These are phyloP conservation scores for Acrocephalus scirpaceus DNA, from an alignment of 2,797 vertebrate species.

Conservation along the genomic window DNA sequence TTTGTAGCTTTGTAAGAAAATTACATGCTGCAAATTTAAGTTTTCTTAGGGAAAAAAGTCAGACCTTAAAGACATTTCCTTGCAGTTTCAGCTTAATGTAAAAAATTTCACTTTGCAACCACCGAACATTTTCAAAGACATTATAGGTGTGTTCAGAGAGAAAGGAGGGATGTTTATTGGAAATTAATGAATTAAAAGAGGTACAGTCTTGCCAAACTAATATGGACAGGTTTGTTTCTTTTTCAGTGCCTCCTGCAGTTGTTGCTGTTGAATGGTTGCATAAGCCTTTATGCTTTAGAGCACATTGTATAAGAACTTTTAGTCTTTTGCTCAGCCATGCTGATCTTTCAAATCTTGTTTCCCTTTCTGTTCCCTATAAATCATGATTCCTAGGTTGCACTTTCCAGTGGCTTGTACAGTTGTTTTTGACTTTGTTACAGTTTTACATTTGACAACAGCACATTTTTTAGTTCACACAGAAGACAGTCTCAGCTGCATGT, in stretches of 20 bases:
- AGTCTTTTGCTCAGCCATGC: neutral
- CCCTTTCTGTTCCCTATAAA: neutral
- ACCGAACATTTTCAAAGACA: neutral
- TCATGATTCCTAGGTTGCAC: neutral
- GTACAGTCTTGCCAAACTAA: neutral
- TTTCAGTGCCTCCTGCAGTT: neutral
- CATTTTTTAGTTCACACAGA: neutral
- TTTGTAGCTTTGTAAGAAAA: slow-evolving; percentile 22
- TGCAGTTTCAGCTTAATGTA: neutral
- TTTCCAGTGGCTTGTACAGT: neutral
- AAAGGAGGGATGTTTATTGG: neutral
- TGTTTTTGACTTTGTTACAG: neutral
- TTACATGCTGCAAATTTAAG: neutral
- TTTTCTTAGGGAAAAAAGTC: neutral
- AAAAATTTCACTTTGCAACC: neutral
- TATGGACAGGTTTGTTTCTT: neutral
- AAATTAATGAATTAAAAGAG: neutral
- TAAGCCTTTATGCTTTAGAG: neutral
- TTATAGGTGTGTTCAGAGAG: neutral
- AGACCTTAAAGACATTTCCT: neutral
- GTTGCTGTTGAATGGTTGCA: neutral
- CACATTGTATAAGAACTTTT: neutral
- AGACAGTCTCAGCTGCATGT: neutral
- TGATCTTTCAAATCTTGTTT: neutral
- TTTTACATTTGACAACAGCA: neutral